phyloP scores from a whole-genome alignment of 1,140 invertebrate species.

The Melanaphis sacchari region DNA sequence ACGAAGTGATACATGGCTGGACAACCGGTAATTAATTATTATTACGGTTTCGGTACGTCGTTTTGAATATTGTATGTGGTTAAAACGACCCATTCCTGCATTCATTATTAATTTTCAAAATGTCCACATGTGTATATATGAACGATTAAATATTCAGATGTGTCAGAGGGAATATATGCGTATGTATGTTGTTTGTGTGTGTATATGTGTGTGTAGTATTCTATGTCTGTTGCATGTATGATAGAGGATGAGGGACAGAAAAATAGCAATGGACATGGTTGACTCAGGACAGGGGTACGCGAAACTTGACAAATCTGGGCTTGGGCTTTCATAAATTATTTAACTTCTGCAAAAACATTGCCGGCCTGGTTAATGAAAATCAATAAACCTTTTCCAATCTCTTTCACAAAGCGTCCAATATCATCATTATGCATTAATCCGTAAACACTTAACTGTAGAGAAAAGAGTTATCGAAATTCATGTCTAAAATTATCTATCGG shows the following conservation, averaged over 20 bases:
- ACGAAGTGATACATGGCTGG: constrained; percentile 37
- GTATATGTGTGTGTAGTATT: neutral
- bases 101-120: constrained; percentile 57
- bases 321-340: constrained; percentile 52
- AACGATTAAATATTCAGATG: constrained; percentile 53
- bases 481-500: too few relatives aligned
- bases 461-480: neutral
- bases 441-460: neutral
- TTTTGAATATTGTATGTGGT: constrained; percentile 57
- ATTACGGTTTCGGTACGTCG: constrained; percentile 54
- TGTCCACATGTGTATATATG: constrained; percentile 39
- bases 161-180: neutral
- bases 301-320: constrained; percentile 54
- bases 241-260: neutral
- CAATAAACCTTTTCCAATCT: neutral
- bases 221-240: neutral
- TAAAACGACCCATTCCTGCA: constrained; percentile 18
- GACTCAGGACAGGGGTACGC: neutral
- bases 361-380: neutral
- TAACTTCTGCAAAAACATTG: neutral
- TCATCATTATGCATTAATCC: neutral
- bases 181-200: neutral
- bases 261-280: neutral
- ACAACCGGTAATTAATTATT: constrained; percentile 55
- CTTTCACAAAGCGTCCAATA: neutral